Percentiles rank a stretch among this genome's conserved stretches.
Conservation (phyloP, 2,113 vertebrate genomes). For the Syngnathus typhle region DNA sequence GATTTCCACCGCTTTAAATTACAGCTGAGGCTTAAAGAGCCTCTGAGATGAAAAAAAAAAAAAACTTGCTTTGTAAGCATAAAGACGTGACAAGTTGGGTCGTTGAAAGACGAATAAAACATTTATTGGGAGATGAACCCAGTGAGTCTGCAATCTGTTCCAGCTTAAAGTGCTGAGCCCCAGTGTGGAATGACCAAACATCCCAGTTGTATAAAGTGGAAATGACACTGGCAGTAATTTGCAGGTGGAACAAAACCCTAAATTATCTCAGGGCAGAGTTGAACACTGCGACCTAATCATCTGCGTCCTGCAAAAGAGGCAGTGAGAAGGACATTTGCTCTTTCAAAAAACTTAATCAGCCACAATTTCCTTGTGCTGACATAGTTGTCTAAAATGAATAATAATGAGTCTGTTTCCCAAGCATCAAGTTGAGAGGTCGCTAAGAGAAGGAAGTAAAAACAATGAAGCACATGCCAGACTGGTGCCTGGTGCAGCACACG, state of each 20-base stretch:
- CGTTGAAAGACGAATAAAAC: conserved; percentile 2
- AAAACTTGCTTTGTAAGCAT: background rate
- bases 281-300: conserved; percentile 25
- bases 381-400: conserved; percentile 2
- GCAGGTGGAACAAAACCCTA: conserved; percentile 52
- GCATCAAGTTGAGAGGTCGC: conserved; percentile 10
- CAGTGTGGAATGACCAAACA: conserved; percentile 12
- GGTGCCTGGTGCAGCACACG: conserved; percentile 54
- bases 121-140: background rate
- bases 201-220: conserved; percentile 32
- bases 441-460: conserved; percentile 6
- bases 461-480: conserved; percentile 61
- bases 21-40: background rate
- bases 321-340: conserved; percentile 8
- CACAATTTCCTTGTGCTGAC: conserved; percentile 9
- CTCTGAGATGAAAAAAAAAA: background rate
- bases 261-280: conserved; percentile 42
- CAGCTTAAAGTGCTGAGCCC: conserved; percentile 12
- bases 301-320: conserved; percentile 17
- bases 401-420: conserved; percentile 6
- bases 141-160: background rate
- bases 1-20: background rate
- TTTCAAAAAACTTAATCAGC: background rate
- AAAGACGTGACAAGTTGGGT: background rate
- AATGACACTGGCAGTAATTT: conserved; percentile 47